phyloP scores from a whole-genome alignment of 1,140 invertebrate genomes.

The Hormaphis cornu region DNA sequence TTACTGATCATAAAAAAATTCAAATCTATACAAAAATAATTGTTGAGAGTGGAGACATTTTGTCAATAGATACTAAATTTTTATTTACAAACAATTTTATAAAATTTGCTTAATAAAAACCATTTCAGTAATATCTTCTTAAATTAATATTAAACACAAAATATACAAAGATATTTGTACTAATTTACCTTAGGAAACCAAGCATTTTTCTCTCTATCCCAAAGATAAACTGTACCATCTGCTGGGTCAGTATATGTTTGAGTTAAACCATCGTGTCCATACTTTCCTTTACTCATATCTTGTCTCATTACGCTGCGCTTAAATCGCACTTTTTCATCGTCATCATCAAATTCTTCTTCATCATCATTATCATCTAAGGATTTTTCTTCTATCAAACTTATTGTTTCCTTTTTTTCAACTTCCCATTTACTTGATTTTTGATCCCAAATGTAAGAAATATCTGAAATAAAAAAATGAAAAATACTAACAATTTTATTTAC shows the following conservation, averaged over 20 bases:
- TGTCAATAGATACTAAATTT: too few relatives aligned
- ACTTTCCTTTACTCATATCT: slow-evolving; percentile 45
- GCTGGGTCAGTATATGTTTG: slow-evolving; percentile 70
- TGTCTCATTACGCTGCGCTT: slow-evolving; percentile 40
- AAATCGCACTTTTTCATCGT: slow-evolving; percentile 36
- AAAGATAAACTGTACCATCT: slow-evolving; percentile 83
- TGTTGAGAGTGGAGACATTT: too few relatives aligned
- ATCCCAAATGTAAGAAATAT: slow-evolving; percentile 40
- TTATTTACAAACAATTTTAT: too few relatives aligned
- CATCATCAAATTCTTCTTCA: slow-evolving; percentile 40
- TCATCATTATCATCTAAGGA: background rate
- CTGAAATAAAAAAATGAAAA: slow-evolving; percentile 34
- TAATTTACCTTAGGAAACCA: slow-evolving; percentile 82
- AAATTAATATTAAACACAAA: background rate
- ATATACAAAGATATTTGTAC: background rate
- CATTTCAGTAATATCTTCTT: too few relatives aligned
- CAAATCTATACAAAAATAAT: too few relatives aligned
- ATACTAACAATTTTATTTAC: background rate
- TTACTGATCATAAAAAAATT: too few relatives aligned
- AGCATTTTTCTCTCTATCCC: slow-evolving; percentile 79
- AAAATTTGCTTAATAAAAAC: too few relatives aligned
- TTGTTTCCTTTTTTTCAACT: slow-evolving; percentile 41
- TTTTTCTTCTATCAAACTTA: slow-evolving; percentile 18
- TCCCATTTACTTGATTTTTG: slow-evolving; percentile 53
- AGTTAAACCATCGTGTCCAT: slow-evolving; percentile 66